phyloP scores from a whole-genome alignment of 1,140 invertebrate species.

The Panagrolaimus sp. region DNA sequence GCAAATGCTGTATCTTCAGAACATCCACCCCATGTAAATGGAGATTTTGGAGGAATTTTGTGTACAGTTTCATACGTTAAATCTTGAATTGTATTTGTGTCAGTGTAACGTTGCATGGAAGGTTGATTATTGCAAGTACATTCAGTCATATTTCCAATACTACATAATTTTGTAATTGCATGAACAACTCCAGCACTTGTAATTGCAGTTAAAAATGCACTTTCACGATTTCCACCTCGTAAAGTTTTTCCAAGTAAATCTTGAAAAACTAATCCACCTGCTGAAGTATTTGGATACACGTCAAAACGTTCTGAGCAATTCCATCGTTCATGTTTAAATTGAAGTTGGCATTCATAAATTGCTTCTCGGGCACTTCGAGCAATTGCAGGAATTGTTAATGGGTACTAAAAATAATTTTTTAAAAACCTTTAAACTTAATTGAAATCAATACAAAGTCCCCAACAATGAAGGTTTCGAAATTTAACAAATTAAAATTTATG shows the following conservation, averaged over 20 bases:
- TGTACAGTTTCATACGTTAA: background rate
- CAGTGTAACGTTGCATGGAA: constrained; percentile 66
- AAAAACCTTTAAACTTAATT: too few relatives aligned
- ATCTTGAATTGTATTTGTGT: constrained; percentile 61
- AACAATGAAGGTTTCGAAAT: background rate
- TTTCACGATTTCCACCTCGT: constrained; percentile 63
- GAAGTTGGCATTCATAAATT: constrained; percentile 38
- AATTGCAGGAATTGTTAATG: constrained; percentile 37
- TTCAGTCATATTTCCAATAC: constrained; percentile 68
- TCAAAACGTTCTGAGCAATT: constrained; percentile 43
- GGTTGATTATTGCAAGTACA: constrained; percentile 66
- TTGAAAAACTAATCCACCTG: constrained; percentile 27
- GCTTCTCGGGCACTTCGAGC: constrained; percentile 37
- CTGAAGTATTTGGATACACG: constrained; percentile 25
- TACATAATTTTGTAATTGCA: constrained; percentile 68
- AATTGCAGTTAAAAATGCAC: constrained; percentile 69
- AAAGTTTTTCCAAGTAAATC: constrained; percentile 41
- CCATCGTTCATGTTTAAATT: constrained; percentile 46
- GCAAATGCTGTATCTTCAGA: constrained; percentile 67
- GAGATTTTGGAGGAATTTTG: constrained; percentile 12
- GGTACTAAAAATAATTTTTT: constrained; percentile 23
- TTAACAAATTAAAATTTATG: too few relatives aligned
- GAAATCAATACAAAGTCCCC: too few relatives aligned
- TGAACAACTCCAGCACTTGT: constrained; percentile 69
- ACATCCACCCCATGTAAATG: constrained; percentile 46